Evolutionary conservation across 2,888 invertebrate genomes (phyloP).

Genomic region (Enoplolaimus lenunculus): DNA sequence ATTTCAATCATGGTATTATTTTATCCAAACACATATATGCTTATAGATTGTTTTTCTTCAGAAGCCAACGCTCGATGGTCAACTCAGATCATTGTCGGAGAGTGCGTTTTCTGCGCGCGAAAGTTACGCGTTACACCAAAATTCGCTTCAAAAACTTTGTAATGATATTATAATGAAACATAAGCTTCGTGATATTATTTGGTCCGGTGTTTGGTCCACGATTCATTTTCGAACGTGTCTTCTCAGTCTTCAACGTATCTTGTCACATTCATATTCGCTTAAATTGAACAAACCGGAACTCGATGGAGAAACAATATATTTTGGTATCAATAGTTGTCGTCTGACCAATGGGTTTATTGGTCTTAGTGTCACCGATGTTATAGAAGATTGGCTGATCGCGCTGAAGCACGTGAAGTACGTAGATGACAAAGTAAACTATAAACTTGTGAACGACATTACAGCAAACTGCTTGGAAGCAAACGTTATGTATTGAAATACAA

Average conservation of each 20-base stretch:
- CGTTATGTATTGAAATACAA: too few relatives aligned
- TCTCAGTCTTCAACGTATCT: background rate
- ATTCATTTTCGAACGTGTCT: background rate
- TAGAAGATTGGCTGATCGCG: background rate
- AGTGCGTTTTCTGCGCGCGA: too few relatives aligned
- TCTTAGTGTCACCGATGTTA: background rate
- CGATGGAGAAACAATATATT: background rate
- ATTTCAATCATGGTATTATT: too few relatives aligned
- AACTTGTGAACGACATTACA: too few relatives aligned
- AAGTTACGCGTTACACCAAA: too few relatives aligned
- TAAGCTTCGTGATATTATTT: background rate
- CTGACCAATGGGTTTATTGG: background rate
- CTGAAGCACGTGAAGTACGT: background rate
- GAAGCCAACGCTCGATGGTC: too few relatives aligned
- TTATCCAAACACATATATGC: too few relatives aligned
- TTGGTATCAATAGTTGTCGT: background rate
- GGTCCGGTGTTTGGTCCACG: background rate
- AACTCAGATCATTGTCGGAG: too few relatives aligned
- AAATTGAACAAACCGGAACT: too few relatives aligned
- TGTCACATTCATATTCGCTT: background rate
- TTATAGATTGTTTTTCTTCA: too few relatives aligned
- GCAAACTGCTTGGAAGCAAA: too few relatives aligned
- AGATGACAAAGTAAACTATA: too few relatives aligned
- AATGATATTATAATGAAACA: background rate
- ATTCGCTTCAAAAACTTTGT: background rate